phyloP scores from a whole-genome alignment of 1,140 invertebrate species.

The Drosophila kanapiae region DNA sequence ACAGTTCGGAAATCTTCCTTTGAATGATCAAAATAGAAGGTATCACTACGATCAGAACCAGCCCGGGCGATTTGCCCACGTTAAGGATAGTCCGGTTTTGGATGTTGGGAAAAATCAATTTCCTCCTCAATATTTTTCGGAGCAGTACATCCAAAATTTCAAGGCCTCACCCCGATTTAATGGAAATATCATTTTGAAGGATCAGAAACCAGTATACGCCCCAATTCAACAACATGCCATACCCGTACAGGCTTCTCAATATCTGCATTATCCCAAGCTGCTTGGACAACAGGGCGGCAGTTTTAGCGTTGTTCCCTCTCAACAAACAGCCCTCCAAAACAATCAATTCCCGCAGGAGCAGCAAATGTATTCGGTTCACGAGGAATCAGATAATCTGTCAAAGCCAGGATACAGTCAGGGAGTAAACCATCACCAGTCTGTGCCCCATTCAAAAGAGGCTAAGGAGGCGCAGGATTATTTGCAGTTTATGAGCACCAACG shows the following conservation, averaged over 20 bases:
- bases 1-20: slow-evolving; percentile 21
- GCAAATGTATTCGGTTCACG: slow-evolving; percentile 69
- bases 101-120: slow-evolving; percentile 71
- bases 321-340: slow-evolving; percentile 36
- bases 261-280: slow-evolving; percentile 30
- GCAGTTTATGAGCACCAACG: slow-evolving; percentile 79
- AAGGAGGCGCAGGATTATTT: slow-evolving; percentile 77
- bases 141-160: slow-evolving; percentile 72
- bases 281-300: slow-evolving; percentile 25
- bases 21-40: slow-evolving; percentile 29
- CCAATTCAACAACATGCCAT: slow-evolving; percentile 65
- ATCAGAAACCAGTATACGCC: slow-evolving; percentile 47
- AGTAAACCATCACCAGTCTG: slow-evolving; percentile 28
- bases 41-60: slow-evolving; percentile 44
- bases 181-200: slow-evolving; percentile 60
- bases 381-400: slow-evolving; percentile 56
- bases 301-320: slow-evolving; percentile 33
- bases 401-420: slow-evolving; percentile 34
- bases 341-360: slow-evolving; percentile 12
- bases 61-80: slow-evolving; percentile 49
- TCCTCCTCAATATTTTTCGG: slow-evolving; percentile 48
- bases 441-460: slow-evolving; percentile 34
- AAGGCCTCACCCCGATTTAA: slow-evolving; percentile 72
- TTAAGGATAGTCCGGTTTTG: slow-evolving; percentile 61
- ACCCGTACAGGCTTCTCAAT: slow-evolving; percentile 62